Conservation (phyloP, 2,797 vertebrate species). For the Oreortyx pictus region DNA sequence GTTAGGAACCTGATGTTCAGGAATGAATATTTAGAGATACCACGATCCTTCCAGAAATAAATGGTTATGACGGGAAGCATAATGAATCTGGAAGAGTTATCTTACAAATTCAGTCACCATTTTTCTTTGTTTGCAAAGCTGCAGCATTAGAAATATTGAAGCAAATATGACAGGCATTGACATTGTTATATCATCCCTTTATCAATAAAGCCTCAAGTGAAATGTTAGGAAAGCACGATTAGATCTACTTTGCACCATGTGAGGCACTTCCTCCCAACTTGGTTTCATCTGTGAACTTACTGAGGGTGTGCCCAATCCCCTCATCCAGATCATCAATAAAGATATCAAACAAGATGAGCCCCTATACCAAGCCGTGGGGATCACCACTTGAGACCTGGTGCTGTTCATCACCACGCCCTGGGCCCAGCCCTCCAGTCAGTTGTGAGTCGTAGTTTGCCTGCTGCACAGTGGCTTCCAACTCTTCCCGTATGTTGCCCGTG, state of each 20-base stretch:
- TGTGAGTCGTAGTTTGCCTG: too few species aligned
- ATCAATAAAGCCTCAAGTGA: conserved; percentile 41
- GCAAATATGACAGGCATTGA: neutral
- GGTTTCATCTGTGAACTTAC: too few species aligned
- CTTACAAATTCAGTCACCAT: neutral
- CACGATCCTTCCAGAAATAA: neutral
- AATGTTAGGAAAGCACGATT: neutral
- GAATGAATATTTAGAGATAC: neutral
- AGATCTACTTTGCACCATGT: neutral
- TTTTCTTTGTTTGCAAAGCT: neutral
- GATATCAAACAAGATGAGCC: too few species aligned
- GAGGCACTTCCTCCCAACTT: neutral
- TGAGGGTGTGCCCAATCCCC: too few species aligned
- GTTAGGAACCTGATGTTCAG: neutral
- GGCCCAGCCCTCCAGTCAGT: too few species aligned
- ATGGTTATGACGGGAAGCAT: neutral
- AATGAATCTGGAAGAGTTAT: neutral
- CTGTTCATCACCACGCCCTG: too few species aligned
- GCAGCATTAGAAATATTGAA: conserved; percentile 7
- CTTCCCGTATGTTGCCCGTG: too few species aligned
- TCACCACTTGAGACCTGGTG: too few species aligned
- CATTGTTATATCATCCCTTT: conserved; percentile 5
- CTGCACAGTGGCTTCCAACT: too few species aligned
- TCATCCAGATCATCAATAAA: too few species aligned
- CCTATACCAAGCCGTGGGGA: too few species aligned